Percentiles rank a stretch among this genome's conserved stretches.
Evolutionary conservation across 2,797 vertebrate genomes (phyloP).

Genomic region (Staurois parvus): DNA sequence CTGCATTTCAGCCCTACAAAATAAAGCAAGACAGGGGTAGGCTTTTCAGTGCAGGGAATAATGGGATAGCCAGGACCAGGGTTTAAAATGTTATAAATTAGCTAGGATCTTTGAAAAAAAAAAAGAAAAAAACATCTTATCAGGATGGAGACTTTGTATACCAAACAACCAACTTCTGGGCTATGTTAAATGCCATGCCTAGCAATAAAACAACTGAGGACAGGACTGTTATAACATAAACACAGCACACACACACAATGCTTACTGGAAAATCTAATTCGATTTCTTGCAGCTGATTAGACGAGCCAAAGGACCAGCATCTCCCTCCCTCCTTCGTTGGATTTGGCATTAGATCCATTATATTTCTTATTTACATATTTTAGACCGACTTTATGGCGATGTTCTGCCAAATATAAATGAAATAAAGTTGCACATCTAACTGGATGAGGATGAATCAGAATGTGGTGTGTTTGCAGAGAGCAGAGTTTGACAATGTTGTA

Average conservation of each 20-base stretch:
- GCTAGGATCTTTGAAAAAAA: conserved; percentile 68
- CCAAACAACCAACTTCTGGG: conserved; percentile 77
- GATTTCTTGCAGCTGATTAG: conserved; percentile 66
- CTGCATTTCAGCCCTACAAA: conserved; percentile 88
- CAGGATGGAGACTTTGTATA: conserved; percentile 77
- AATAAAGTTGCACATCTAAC: conserved; percentile 22
- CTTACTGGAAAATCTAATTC: conserved; percentile 66
- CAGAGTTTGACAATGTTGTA: neutral
- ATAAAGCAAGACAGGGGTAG: conserved; percentile 86
- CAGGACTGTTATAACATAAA: conserved; percentile 74
- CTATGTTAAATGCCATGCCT: conserved; percentile 82
- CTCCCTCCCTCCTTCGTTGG: neutral
- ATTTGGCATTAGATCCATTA: conserved; percentile 31
- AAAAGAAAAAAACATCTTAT: conserved; percentile 76
- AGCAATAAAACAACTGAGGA: conserved; percentile 75
- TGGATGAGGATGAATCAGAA: neutral
- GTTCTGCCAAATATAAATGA: conserved; percentile 24
- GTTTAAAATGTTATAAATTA: conserved; percentile 67
- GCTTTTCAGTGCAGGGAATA: conserved; percentile 72
- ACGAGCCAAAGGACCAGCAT: neutral
- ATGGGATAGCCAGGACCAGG: conserved; percentile 65
- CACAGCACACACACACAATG: conserved; percentile 70
- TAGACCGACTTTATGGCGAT: neutral
- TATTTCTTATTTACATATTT: conserved; percentile 20
- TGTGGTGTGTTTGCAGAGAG: neutral